These are phyloP conservation scores for Polypterus bichir DNA, from an alignment of 2,113 vertebrate species.

Conservation along the genomic window DNA sequence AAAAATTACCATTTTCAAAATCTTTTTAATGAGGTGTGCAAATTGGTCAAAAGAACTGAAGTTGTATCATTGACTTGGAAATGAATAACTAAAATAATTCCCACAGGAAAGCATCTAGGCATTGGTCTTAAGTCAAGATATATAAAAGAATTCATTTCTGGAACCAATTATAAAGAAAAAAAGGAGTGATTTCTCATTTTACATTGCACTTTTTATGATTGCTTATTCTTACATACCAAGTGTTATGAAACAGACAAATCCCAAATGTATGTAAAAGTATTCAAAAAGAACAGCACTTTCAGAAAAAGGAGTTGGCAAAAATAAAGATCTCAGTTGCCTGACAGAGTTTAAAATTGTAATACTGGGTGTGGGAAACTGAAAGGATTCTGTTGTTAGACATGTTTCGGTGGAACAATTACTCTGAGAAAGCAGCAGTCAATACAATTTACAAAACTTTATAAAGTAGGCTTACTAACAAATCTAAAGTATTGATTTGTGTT, in stretches of 20 bases:
- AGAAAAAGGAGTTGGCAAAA: neutral
- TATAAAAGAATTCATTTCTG: constrained; percentile 1
- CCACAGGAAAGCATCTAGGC: neutral
- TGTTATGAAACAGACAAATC: constrained; percentile 1
- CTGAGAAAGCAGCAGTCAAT: neutral
- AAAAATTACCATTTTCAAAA: no score
- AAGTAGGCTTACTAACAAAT: neutral
- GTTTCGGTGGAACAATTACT: neutral
- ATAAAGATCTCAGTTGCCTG: neutral
- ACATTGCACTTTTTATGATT: constrained; percentile 1
- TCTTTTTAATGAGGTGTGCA: no score
- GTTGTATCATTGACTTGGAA: neutral
- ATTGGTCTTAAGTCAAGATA: constrained; percentile 4
- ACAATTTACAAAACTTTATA: neutral
- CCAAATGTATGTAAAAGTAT: neutral
- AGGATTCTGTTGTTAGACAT: neutral
- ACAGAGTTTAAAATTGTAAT: neutral
- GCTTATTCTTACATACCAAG: neutral
- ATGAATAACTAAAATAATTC: neutral
- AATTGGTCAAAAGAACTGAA: no score
- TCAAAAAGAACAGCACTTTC: neutral
- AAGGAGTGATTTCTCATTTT: neutral
- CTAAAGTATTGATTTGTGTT: constrained; percentile 1
- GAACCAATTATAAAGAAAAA: neutral
- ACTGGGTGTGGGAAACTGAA: neutral